Base-by-base conservation (phyloP, 2,888 invertebrate genomes). In the Osmoderma eremita region DNA sequence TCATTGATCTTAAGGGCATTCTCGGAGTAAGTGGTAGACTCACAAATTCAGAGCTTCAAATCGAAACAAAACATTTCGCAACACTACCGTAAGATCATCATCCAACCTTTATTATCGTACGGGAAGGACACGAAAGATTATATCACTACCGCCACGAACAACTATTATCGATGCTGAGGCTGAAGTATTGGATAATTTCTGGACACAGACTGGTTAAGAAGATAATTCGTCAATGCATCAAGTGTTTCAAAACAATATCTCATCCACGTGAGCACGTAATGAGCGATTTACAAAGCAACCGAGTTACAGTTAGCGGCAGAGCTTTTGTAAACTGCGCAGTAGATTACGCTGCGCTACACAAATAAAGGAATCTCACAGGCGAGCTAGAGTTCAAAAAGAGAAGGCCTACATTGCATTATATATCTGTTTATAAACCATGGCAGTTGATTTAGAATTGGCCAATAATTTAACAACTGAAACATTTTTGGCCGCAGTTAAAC, bases 401-500 rank as follows among this genome's bases (percentile, higher is more conserved):
- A 24, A 24, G 5, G 24, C 24, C 3, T 24, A 24, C 5, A 5
- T 24, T 3, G 24, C 24, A 24, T 5, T 24, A 24, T 24, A 4
- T 24, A 5, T 24, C 3, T 24, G 24, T 24, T 5, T 24, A 3
- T 10, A 1, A 2, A 61, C 17, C n/a, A 56, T 38, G 17, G 45
- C 45, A n/a, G 22, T 45, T 3, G 48, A 62, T 4, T 1, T 48
- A 5, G 62, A 62, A 20, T 3, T 62, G 13, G 62, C 48, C 2
- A 13, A 17, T 48, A 0, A 15, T n/a, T 18, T 62, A 24, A 20
- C 62, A 3, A 48, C 62, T 1, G 15, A 45, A 8, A 3, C 17
- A 4, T 62, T 62, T 12, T n/a, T 62, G 3, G 62, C 48, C 2
- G 75, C 77, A 1, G 53, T 79, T 0, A 53, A 70, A 13, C 70